Conservation (phyloP, 2,888 invertebrate genomes). For the Coelopa pilipes region DNA sequence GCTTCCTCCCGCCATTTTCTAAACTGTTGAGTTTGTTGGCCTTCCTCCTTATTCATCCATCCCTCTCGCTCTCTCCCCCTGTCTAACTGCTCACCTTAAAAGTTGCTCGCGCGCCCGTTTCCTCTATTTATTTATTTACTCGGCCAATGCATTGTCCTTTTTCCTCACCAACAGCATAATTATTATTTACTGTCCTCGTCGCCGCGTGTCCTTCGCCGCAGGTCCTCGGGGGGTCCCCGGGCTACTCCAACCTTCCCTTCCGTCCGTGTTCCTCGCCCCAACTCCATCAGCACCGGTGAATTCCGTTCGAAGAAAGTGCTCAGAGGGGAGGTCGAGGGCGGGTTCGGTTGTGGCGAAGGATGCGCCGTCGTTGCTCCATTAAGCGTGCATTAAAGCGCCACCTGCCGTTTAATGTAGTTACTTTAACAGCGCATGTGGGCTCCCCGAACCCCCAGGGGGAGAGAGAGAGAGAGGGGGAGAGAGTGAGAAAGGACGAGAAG, state of each 20-base stretch:
- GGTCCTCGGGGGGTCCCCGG: no score
- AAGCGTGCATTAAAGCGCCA: slow-evolving; percentile 32
- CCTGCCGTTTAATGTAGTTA: slow-evolving; percentile 42
- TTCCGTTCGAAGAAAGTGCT: no score
- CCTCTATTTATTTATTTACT: neutral
- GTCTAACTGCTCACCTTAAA: no score
- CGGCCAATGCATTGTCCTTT: neutral
- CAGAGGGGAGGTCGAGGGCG: no score
- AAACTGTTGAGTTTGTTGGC: neutral
- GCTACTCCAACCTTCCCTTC: no score
- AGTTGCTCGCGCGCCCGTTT: neutral
- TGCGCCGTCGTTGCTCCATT: slow-evolving; percentile 19
- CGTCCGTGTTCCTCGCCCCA: no score
- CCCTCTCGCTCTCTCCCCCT: neutral
- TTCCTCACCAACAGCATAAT: neutral
- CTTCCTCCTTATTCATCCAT: neutral
- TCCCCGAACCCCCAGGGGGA: neutral
- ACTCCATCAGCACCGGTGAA: no score
- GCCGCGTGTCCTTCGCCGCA: no score
- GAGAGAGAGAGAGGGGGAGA: no score
- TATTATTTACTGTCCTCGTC: neutral
- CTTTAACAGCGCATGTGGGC: slow-evolving; percentile 34
- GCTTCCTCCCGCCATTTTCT: neutral
- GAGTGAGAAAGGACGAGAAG: no score
- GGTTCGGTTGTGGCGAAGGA: no score